Conservation (phyloP, 35 echinoderm and acorn worm genomes). For the Acanthaster planci region DNA sequence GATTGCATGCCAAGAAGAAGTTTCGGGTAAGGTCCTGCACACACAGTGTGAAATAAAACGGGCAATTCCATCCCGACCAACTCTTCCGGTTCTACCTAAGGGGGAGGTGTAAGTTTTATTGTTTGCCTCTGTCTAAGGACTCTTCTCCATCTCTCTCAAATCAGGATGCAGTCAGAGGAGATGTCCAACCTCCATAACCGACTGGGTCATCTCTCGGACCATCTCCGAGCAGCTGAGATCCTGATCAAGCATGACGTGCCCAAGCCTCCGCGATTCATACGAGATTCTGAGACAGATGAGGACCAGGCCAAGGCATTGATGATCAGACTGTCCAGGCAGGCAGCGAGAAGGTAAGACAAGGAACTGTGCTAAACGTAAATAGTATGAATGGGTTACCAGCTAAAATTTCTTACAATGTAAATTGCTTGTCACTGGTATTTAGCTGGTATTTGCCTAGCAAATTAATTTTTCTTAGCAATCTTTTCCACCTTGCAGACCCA, state of each 20-base stretch:
- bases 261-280: slow-evolving; percentile 61
- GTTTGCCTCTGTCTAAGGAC: neutral
- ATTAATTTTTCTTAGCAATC: too few species aligned
- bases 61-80: too few species aligned
- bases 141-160: neutral
- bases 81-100: too few species aligned
- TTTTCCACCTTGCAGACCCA: too few species aligned
- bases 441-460: too few species aligned
- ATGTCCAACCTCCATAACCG: slow-evolving; percentile 57
- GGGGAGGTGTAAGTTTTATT: neutral
- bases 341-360: slow-evolving; percentile 76
- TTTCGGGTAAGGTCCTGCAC: slow-evolving; percentile 84
- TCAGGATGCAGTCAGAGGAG: slow-evolving; percentile 71
- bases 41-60: too few species aligned
- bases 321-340: slow-evolving; percentile 75
- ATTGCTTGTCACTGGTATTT: too few species aligned
- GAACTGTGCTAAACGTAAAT: too few species aligned
- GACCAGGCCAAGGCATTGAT: slow-evolving; percentile 74
- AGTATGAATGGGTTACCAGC: too few species aligned
- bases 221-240: slow-evolving; percentile 79
- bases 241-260: slow-evolving; percentile 58
- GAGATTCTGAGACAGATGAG: slow-evolving; percentile 62
- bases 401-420: too few species aligned
- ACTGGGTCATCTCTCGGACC: slow-evolving; percentile 62
- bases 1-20: slow-evolving; percentile 70